Percentiles rank a stretch among this genome's conserved stretches.
Evolutionary conservation across 2,888 invertebrate species (phyloP).

Genomic region (Calameuta pallipes): DNA sequence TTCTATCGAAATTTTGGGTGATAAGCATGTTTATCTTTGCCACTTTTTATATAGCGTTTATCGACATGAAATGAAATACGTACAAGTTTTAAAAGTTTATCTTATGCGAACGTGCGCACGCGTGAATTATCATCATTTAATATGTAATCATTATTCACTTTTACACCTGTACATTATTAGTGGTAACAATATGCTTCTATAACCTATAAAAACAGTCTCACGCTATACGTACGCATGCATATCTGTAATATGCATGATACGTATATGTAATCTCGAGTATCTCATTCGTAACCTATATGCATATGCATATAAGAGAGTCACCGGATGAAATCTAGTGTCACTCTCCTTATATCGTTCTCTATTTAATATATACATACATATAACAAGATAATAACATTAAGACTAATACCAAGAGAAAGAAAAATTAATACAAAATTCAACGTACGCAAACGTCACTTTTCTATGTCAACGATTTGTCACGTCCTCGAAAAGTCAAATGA

Average conservation of each 20-base stretch:
- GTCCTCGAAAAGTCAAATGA: neutral
- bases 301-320: neutral
- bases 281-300: neutral
- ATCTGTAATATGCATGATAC: neutral
- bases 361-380: neutral
- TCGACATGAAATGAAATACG: neutral
- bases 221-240: neutral
- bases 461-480: neutral
- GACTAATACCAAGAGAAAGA: neutral
- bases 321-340: neutral
- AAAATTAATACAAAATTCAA: neutral
- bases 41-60: neutral
- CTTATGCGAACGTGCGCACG: neutral
- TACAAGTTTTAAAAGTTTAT: neutral
- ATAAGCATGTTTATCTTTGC: neutral
- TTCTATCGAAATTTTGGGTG: neutral
- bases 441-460: neutral
- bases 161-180: constrained; percentile 34
- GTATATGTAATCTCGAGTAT: neutral
- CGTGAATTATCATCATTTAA: neutral
- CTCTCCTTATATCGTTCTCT: neutral
- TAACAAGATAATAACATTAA: neutral
- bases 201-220: constrained; percentile 4
- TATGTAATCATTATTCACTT: neutral
- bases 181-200: constrained; percentile 34